A percentile compares a stretch with the other conserved stretches of the same genome.
phyloP scores from a whole-genome alignment of 2,797 vertebrate genomes.

The Etheostoma perlongum region DNA sequence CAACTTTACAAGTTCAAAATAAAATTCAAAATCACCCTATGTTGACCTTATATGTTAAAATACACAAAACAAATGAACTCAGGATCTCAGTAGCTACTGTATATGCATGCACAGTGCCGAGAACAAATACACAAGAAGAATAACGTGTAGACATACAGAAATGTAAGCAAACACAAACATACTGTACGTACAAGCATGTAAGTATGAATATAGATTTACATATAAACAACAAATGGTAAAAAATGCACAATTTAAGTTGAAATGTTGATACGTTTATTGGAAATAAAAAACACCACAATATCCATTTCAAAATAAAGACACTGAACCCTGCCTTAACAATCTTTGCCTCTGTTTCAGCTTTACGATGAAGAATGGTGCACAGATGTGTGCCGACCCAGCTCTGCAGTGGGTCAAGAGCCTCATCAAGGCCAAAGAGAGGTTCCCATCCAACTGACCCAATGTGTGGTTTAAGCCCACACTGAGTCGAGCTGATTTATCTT shows the following conservation, averaged over 20 bases:
- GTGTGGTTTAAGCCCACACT: too few relatives aligned
- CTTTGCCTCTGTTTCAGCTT: constrained; percentile 56
- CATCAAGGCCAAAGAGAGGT: neutral
- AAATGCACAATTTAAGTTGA: neutral
- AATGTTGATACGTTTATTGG: neutral
- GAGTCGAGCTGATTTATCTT: neutral
- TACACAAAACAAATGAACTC: neutral
- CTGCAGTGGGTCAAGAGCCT: constrained; percentile 31
- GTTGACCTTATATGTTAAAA: neutral
- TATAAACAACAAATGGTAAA: neutral
- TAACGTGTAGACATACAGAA: neutral
- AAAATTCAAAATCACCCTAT: neutral
- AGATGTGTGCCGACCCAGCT: constrained; percentile 1
- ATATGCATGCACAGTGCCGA: neutral
- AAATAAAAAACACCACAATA: neutral
- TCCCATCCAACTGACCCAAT: neutral
- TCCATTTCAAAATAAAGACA: neutral
- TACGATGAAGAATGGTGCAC: rapidly evolving
- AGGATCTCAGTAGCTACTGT: neutral
- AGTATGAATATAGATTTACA: neutral
- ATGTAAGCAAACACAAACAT: neutral
- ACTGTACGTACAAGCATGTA: neutral
- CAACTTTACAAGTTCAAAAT: neutral
- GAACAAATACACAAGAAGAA: neutral
- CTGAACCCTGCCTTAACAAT: neutral